A percentile compares a stretch with the other conserved stretches of the same genome.
phyloP scores from a whole-genome alignment of 2,888 invertebrate genomes.

The Lasioglossum villosulum region DNA sequence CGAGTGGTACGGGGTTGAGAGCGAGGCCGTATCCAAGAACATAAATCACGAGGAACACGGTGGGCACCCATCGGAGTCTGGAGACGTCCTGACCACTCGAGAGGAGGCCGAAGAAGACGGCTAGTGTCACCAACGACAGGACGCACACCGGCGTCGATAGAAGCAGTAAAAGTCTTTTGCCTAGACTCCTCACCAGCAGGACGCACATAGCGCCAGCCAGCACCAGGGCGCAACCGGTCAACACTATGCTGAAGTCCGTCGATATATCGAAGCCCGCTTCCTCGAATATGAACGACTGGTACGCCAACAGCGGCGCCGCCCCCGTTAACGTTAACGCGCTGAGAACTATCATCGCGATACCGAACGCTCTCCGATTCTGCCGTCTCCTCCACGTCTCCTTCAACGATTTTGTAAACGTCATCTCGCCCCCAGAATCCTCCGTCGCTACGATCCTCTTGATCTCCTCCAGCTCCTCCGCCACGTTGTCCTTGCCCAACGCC shows the following conservation, averaged over 20 bases:
- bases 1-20: constrained; percentile 81
- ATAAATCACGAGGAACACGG: constrained; percentile 78
- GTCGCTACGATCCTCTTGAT: constrained; percentile 79
- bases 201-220: constrained; percentile 79
- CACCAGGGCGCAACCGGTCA: constrained; percentile 78
- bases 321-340: constrained; percentile 79
- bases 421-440: constrained; percentile 67
- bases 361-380: constrained; percentile 76
- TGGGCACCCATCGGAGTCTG: constrained; percentile 78
- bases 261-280: constrained; percentile 78
- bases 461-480: constrained; percentile 80
- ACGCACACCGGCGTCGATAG: constrained; percentile 75
- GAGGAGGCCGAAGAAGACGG: constrained; percentile 77
- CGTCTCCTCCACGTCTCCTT: constrained; percentile 55
- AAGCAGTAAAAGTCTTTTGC: constrained; percentile 79
- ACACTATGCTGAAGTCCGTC: constrained; percentile 77
- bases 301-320: constrained; percentile 80
- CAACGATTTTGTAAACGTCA: constrained; percentile 40
- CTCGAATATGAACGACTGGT: constrained; percentile 79
- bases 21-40: constrained; percentile 80
- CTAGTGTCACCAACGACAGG: constrained; percentile 74
- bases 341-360: constrained; percentile 77
- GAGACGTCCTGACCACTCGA: constrained; percentile 73
- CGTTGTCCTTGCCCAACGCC: constrained; percentile 79
- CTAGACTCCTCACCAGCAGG: constrained; percentile 75